Evolutionary conservation across 2,797 vertebrate genomes (phyloP).

Genomic region (Trematomus bernacchii): DNA sequence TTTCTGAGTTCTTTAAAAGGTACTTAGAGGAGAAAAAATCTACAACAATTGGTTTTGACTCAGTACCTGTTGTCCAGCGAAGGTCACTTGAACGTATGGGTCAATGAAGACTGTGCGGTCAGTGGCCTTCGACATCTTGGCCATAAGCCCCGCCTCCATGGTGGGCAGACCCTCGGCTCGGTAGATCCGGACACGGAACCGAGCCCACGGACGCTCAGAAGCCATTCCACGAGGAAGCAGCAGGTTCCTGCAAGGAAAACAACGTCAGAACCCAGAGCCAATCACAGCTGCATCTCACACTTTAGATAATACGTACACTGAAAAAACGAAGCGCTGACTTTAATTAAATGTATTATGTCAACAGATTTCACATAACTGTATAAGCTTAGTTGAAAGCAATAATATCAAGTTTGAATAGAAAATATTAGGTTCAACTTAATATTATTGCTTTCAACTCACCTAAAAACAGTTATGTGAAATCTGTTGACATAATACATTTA

Average conservation of each 20-base stretch:
- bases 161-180: conserved; percentile 91
- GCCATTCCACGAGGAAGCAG: conserved; percentile 91
- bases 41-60: background rate
- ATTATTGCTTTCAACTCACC: too few relatives aligned
- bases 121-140: conserved; percentile 90
- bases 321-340: too few relatives aligned
- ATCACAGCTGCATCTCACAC: background rate
- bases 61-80: conserved; percentile 92
- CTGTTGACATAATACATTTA: too few relatives aligned
- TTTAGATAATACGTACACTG: background rate
- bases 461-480: too few relatives aligned
- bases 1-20: background rate
- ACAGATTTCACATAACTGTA: too few relatives aligned
- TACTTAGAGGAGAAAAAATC: background rate
- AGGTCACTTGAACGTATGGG: conserved; percentile 91
- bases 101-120: conserved; percentile 91
- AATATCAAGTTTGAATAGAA: too few relatives aligned
- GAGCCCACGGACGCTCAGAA: conserved; percentile 92
- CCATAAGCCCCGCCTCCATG: conserved; percentile 91
- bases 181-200: conserved; percentile 90
- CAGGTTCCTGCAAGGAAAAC: conserved; percentile 86
- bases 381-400: too few relatives aligned
- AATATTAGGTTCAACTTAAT: too few relatives aligned
- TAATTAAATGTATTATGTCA: too few relatives aligned
- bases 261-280: background rate